A percentile compares a stretch with the other conserved stretches of the same genome.
Conservation (phyloP, 2,797 vertebrate genomes). For the Sciurus vulgaris region DNA sequence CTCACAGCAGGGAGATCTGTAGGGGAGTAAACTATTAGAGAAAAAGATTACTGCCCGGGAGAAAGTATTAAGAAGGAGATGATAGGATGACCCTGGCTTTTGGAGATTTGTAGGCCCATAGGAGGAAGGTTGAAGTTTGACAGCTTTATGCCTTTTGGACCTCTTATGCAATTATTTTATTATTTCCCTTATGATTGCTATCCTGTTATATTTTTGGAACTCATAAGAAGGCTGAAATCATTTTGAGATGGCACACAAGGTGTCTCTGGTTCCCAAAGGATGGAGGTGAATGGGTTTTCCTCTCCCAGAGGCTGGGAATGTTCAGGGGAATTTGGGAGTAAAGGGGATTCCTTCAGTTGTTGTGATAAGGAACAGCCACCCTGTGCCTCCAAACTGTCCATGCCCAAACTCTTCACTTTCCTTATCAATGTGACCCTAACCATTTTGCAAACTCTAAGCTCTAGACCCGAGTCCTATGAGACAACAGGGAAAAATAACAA, state of each 20-base stretch:
- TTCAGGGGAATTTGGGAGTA: not conserved
- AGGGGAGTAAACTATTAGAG: not conserved
- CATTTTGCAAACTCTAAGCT: not conserved
- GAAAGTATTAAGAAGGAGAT: not conserved
- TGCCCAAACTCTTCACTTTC: not conserved
- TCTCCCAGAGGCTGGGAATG: rapidly evolving
- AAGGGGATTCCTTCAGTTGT: not conserved
- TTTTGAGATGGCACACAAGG: not conserved
- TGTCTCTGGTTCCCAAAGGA: not conserved
- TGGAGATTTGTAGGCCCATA: not conserved
- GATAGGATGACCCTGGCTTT: not conserved
- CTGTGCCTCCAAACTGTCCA: not conserved
- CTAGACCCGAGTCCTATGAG: not conserved
- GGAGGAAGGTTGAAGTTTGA: not conserved
- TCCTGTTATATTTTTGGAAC: not conserved
- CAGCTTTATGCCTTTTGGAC: not conserved
- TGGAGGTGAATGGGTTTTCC: no score
- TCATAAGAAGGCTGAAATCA: not conserved
- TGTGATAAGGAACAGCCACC: not conserved
- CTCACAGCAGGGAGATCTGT: not conserved
- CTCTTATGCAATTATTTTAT: not conserved
- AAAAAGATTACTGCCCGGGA: not conserved
- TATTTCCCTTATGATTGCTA: not conserved
- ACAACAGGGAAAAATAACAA: not conserved
- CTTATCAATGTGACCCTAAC: not conserved